Evolutionary conservation across 2,797 vertebrate species (phyloP), one percentile per base, ranked within the genome.

Genomic region (Arctocebus calabarensis): DNA sequence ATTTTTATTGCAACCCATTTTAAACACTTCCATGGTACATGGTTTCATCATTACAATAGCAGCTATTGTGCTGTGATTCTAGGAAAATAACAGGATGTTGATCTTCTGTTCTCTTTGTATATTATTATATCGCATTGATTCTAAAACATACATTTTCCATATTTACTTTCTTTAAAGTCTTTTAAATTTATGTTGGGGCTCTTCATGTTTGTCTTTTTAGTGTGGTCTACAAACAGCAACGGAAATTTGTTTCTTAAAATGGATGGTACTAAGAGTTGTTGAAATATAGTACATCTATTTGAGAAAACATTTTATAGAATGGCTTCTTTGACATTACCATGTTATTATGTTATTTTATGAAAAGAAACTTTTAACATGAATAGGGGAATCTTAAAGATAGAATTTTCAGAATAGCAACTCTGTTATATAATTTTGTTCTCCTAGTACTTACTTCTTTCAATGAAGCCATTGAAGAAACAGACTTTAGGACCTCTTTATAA

Each of bases 191-290:
- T 37, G 7, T 57, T 85, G 1, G 19, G 27, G 29, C 11, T 84
- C 87, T 73, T 55, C 52, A 4, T 34, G 40, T 79, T 78, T 79
- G 32, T 71, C 25, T 74, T 75, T 84, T 37, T 12, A 78, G 8
- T 74, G 13, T 27, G 22, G 3, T 25, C 4, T 55, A 66, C 4
- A 37, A 57, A 40, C 1, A 27, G 40, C 11, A 61, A 79, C 5
- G 57, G 62, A 22, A 83, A n/a, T n/a, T 16, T 77, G 11, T 57
- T 88, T 90, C 25, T 32, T 20, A 78, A 4, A 94, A 70, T 48
- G 61, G n/a, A 82, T 66, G 10, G 43, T 75, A 90, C 27, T 78
- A 66, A 88, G 57, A 66, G 66, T 92, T 94, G 34, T 82, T 92
- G 48, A 94, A 68, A 40, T 68, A 48, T 20, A 5, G 3, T 73